Evolutionary conservation across 2,888 invertebrate genomes (phyloP).

Genomic region (Cephonodes hylas): DNA sequence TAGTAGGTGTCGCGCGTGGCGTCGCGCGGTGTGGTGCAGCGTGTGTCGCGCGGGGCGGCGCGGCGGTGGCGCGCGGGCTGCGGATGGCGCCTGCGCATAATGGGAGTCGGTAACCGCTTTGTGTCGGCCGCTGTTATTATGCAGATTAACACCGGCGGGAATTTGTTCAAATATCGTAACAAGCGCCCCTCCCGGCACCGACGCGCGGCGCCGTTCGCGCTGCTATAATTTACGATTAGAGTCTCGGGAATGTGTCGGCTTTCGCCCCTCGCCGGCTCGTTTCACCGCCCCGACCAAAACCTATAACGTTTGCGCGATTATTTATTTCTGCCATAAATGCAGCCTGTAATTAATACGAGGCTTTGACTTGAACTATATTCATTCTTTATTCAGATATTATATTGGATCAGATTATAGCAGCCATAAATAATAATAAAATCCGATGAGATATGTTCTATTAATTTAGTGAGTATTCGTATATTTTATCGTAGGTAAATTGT

Average conservation of each 20-base stretch:
- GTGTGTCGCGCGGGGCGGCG: slow-evolving; percentile 23
- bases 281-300: not conserved
- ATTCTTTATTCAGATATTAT: not conserved
- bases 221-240: slow-evolving; percentile 73
- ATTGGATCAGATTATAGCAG: too few species aligned
- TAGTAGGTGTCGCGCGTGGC: slow-evolving; percentile 27
- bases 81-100: slow-evolving; percentile 78
- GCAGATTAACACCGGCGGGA: slow-evolving; percentile 81
- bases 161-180: slow-evolving; percentile 81
- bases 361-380: too few species aligned
- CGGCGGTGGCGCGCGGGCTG: slow-evolving; percentile 45
- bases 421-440: too few species aligned
- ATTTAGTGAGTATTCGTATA: too few species aligned
- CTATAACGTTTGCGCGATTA: not conserved
- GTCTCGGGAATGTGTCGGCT: slow-evolving; percentile 70
- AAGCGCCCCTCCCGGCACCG: slow-evolving; percentile 77
- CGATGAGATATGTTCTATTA: too few species aligned
- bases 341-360: not conserved
- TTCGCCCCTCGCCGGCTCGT: slow-evolving; percentile 55
- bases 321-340: not conserved
- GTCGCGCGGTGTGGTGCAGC: slow-evolving; percentile 21
- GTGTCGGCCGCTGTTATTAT: slow-evolving; percentile 78
- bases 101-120: slow-evolving; percentile 77
- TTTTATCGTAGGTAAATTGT: too few species aligned
- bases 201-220: slow-evolving; percentile 74